A percentile compares a stretch with the other conserved stretches of the same genome.
Conservation (phyloP, 2,888 invertebrate genomes). For the Yponomeuta sedellus region DNA sequence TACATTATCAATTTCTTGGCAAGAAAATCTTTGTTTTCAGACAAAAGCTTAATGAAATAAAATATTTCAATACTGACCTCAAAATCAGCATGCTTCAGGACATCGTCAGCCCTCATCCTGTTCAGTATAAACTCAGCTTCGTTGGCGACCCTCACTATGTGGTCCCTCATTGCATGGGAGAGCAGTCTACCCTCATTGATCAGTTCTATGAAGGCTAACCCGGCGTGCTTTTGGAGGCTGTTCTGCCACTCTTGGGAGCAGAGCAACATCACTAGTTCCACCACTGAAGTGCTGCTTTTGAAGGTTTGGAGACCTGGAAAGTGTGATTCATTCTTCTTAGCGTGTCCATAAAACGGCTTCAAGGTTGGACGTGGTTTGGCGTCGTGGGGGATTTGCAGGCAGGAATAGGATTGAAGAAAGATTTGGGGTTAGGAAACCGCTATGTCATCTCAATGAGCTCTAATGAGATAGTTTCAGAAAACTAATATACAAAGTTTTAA, state of each 20-base stretch:
- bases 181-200: constrained; percentile 98
- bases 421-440: background rate
- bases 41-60: too few relatives aligned
- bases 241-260: constrained; percentile 99
- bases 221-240: constrained; percentile 99
- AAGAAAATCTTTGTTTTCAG: too few relatives aligned
- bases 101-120: constrained; percentile 99
- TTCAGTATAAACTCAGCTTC: constrained; percentile 99
- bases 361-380: background rate
- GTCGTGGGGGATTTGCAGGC: background rate
- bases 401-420: background rate
- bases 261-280: constrained; percentile 98
- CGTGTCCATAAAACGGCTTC: background rate
- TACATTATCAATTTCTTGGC: too few relatives aligned
- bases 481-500: too few relatives aligned
- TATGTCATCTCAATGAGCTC: background rate
- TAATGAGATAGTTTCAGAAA: background rate
- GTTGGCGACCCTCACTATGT: constrained; percentile 98
- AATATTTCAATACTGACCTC: too few relatives aligned
- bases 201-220: constrained; percentile 98
- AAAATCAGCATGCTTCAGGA: constrained; percentile 97
- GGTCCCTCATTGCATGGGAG: constrained; percentile 99
- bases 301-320: constrained; percentile 92
- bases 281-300: constrained; percentile 97
- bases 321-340: background rate